Conservation (phyloP, 2,797 vertebrate genomes). For the Gambelia wislizenii region DNA sequence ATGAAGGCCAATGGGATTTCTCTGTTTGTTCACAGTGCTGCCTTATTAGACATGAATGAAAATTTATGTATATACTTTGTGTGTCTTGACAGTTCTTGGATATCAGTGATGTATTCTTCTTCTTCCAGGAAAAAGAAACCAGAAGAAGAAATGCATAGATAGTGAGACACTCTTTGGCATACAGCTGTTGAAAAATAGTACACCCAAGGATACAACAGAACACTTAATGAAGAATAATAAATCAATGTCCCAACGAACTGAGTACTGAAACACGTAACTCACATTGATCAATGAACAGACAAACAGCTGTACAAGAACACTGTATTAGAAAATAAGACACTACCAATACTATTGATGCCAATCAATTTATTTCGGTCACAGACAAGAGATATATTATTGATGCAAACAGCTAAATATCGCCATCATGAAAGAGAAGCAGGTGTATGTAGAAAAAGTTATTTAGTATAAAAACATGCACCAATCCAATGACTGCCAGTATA, state of each 20-base stretch:
- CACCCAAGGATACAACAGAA: too few species aligned
- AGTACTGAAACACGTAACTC: background rate
- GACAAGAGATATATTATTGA: too few species aligned
- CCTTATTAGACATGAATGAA: slow-evolving; percentile 19
- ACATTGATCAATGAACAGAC: background rate
- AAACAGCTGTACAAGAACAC: background rate
- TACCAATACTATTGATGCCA: background rate
- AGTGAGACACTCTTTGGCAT: too few species aligned
- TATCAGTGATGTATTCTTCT: background rate
- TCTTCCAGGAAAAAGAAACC: background rate
- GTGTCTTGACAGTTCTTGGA: background rate
- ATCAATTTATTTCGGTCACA: too few species aligned
- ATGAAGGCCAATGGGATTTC: background rate
- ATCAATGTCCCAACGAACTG: background rate
- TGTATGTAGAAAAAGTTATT: background rate
- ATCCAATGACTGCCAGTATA: background rate
- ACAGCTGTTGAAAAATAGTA: too few species aligned
- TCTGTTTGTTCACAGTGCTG: background rate
- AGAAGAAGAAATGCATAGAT: background rate
- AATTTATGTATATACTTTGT: background rate
- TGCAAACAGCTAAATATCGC: background rate
- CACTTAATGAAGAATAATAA: background rate
- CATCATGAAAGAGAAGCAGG: background rate
- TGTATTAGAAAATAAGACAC: background rate
- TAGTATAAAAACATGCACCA: background rate